phyloP scores from a whole-genome alignment of 2,113 vertebrate genomes.

The Mormyrus iriodes region DNA sequence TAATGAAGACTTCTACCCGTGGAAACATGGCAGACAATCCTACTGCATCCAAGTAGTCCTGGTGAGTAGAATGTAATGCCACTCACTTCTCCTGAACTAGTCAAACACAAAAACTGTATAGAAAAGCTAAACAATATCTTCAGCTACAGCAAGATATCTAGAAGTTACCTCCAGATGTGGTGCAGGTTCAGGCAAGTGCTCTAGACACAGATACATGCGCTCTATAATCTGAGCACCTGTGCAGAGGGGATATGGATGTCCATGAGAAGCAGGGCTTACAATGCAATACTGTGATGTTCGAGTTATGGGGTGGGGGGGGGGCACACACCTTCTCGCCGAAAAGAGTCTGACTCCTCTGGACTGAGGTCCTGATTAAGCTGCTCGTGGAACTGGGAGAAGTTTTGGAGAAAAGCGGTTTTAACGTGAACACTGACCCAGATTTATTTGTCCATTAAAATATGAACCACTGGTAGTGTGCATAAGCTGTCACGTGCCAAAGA shows the following conservation, averaged over 20 bases:
- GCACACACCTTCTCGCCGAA: constrained; percentile 55
- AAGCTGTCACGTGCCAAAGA: background rate
- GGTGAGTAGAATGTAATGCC: background rate
- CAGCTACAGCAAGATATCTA: background rate
- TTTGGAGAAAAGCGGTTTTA: background rate
- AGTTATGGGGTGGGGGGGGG: background rate
- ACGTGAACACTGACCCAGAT: background rate
- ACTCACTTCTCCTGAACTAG: background rate
- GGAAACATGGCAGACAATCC: constrained; percentile 67
- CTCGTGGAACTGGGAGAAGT: constrained; percentile 55
- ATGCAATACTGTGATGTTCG: background rate
- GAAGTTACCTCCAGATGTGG: constrained; percentile 64
- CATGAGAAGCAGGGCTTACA: background rate
- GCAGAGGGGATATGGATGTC: background rate
- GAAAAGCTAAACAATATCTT: background rate
- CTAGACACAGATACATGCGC: constrained; percentile 69
- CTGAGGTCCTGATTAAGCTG: constrained; percentile 58
- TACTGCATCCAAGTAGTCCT: constrained; percentile 71
- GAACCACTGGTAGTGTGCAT: background rate
- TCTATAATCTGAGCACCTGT: constrained; percentile 64
- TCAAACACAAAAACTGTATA: background rate
- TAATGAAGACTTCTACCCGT: constrained; percentile 71
- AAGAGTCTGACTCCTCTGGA: constrained; percentile 59
- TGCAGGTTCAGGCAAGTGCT: constrained; percentile 67
- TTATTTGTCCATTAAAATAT: background rate